Base-by-base conservation (phyloP, 1,140 invertebrate species). In the Dysdera silvatica region DNA sequence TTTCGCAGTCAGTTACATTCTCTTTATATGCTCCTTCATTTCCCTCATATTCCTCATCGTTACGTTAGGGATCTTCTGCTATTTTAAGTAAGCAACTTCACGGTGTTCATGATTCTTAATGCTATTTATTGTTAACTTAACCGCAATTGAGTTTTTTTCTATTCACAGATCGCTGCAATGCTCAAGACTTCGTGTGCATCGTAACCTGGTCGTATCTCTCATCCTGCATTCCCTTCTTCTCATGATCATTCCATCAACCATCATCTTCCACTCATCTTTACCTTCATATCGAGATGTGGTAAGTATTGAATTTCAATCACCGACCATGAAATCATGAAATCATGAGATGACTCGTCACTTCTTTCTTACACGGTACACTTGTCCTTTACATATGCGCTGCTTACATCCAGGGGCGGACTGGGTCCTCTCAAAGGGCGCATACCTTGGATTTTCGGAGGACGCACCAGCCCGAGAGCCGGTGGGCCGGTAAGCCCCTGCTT, bases 151-250 rank as follows among this genome's bases (percentile, higher is more conserved):
- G 23, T 23, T 18, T 18, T 16, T 47, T 45, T 45, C 3, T 56
- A 20, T 55, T 35, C 57, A 35, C 71, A 81, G 80, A 71, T 78
- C 74, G 68, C 70, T 81, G 3, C 71, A 76, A 29, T 80, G 79
- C 59, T 72, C 78, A 26, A 72, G 80, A 6, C 75, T 80, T 58
- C 74, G 73, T 16, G 78, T 81, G 6, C 80, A 81, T 56, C 74
- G 75, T 61, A 78, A 81, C 56, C 68, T 81, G 20, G 78, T 80
- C 48, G 69, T 77, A 6, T 74, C 79, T 1, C 76, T 81, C 28
- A 72, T 79, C n/a, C 61, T 80, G 2, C 69, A 75, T 41, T 77
- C 75, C 45, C 48, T 78, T 5, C 37, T 76, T 6, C 75, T 79
- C 68, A 71, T 80, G 5, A 64, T 79, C 23, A 74, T 81, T 31